Conservation (phyloP, 2,113 vertebrate genomes). For the Sorex fumeus region DNA sequence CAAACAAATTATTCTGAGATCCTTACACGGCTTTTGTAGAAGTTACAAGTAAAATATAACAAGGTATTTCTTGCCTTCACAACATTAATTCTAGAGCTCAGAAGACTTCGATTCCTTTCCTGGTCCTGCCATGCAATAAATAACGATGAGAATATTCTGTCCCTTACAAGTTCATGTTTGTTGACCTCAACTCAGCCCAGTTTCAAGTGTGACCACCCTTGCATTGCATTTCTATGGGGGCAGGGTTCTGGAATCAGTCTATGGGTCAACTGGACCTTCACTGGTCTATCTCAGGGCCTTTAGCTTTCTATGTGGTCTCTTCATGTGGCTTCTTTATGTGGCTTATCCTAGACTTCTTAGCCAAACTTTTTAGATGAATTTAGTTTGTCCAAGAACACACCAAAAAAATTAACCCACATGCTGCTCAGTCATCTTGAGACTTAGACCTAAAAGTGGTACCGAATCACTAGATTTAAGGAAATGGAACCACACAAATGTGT, state of each 20-base stretch:
- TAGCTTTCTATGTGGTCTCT: background rate
- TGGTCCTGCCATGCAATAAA: background rate
- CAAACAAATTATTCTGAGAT: background rate
- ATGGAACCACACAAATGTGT: rapidly evolving
- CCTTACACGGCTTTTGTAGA: background rate
- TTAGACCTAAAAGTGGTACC: background rate
- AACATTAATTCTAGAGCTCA: background rate
- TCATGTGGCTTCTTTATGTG: background rate
- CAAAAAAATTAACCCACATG: background rate
- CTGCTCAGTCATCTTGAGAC: background rate
- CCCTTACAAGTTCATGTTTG: background rate
- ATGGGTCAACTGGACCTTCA: background rate
- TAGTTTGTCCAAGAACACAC: background rate
- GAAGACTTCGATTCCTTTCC: background rate
- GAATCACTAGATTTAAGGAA: background rate
- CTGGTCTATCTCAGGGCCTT: background rate
- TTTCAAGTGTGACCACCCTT: background rate
- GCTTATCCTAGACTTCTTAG: background rate
- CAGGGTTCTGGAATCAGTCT: background rate
- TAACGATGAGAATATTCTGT: background rate
- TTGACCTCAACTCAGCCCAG: background rate
- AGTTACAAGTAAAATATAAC: background rate
- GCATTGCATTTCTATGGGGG: background rate
- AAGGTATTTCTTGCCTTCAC: background rate
- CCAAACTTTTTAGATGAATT: background rate